These are phyloP conservation scores for Aelia acuminata DNA, from an alignment of 2,888 invertebrate genomes.

Conservation along the genomic window DNA sequence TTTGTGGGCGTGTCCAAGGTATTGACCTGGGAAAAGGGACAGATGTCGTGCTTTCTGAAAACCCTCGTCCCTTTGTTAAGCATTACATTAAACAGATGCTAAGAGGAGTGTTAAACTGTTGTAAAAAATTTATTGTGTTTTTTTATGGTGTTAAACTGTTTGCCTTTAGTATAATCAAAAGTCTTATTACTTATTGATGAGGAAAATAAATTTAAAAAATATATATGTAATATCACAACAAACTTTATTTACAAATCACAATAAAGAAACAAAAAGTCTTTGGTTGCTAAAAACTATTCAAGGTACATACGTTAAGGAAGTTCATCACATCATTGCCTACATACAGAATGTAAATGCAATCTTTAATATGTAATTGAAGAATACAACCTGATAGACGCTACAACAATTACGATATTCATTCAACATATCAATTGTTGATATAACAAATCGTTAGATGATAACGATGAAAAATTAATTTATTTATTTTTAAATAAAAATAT, in stretches of 20 bases:
- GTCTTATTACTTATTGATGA: background rate
- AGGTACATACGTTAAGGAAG: background rate
- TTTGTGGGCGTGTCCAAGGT: slow-evolving; percentile 53
- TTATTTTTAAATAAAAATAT: too few species aligned
- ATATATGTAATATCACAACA: slow-evolving; percentile 18
- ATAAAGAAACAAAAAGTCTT: slow-evolving; percentile 41
- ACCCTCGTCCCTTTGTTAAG: background rate
- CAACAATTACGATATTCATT: background rate
- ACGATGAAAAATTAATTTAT: too few species aligned
- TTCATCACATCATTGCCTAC: background rate
- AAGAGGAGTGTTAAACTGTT: too few species aligned
- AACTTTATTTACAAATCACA: slow-evolving; percentile 40
- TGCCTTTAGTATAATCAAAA: background rate
- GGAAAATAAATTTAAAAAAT: background rate
- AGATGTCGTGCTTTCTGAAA: background rate
- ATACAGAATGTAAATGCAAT: background rate
- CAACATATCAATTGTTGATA: too few species aligned
- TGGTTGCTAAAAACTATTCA: background rate
- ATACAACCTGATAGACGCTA: background rate
- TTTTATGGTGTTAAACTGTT: too few species aligned
- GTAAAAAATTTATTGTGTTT: too few species aligned
- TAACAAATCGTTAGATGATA: too few species aligned
- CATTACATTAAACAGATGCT: background rate
- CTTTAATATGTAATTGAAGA: background rate
- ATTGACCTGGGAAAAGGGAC: slow-evolving; percentile 58